phyloP scores from a whole-genome alignment of 2,888 invertebrate species.

The Drosophila dives region DNA sequence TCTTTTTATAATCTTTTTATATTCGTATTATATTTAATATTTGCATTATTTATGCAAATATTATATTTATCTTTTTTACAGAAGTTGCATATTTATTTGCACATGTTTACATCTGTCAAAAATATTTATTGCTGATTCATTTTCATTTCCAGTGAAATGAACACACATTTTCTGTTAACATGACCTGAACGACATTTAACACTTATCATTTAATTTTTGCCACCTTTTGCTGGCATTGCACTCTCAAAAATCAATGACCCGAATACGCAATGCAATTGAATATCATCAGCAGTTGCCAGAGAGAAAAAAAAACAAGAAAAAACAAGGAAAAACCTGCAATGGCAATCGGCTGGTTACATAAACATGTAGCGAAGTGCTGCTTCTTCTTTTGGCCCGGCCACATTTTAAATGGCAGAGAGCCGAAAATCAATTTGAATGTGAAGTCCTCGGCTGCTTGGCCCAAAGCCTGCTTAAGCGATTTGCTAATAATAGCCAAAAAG shows the following conservation, averaged over 20 bases:
- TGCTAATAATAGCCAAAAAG: constrained; percentile 66
- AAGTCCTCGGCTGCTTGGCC: constrained; percentile 16
- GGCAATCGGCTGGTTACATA: constrained; percentile 32
- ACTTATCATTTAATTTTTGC: constrained; percentile 50
- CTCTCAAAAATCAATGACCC: constrained; percentile 57
- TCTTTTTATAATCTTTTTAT: not conserved
- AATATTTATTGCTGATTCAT: constrained; percentile 12
- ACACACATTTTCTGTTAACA: constrained; percentile 16
- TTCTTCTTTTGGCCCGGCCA: constrained; percentile 13
- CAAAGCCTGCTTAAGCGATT: constrained; percentile 48
- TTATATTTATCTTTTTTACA: too few species aligned
- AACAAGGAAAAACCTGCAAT: constrained; percentile 4
- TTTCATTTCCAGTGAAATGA: constrained; percentile 24
- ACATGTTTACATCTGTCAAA: not conserved
- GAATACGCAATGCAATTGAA: constrained; percentile 35
- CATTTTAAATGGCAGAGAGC: constrained; percentile 57
- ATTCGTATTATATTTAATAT: too few species aligned
- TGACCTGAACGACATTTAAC: constrained; percentile 22
- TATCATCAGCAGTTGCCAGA: constrained; percentile 25
- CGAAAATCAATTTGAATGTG: constrained; percentile 56
- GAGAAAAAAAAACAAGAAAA: constrained; percentile 1
- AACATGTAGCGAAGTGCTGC: constrained; percentile 2
- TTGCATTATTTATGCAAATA: too few species aligned
- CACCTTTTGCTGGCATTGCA: constrained; percentile 31
- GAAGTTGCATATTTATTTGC: not conserved